Conservation (phyloP, 1,140 invertebrate species). For the Ceratina australensis region DNA sequence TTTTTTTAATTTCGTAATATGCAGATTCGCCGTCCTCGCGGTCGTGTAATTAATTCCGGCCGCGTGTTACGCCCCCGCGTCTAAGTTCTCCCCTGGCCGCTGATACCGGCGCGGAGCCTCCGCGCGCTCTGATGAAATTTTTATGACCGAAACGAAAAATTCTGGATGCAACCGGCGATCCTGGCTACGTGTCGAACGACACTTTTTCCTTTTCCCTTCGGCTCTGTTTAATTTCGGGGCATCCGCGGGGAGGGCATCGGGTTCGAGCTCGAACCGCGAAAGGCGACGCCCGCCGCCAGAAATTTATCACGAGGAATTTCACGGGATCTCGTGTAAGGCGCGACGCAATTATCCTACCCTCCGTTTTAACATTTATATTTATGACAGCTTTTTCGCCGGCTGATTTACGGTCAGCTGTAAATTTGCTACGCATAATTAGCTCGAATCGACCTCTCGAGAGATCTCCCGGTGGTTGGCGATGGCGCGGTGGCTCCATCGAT, state of each 20-base stretch:
- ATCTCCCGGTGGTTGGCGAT: neutral
- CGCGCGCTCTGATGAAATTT: slow-evolving; percentile 63
- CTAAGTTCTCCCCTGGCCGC: slow-evolving; percentile 20
- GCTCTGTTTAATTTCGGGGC: neutral
- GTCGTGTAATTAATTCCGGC: slow-evolving; percentile 67
- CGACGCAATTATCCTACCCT: slow-evolving; percentile 15
- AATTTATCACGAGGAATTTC: slow-evolving; percentile 12
- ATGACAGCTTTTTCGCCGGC: neutral
- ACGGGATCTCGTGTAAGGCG: neutral
- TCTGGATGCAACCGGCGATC: neutral
- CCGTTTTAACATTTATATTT: slow-evolving; percentile 19
- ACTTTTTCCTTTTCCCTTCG: neutral
- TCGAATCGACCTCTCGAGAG: neutral
- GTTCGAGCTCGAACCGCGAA: neutral
- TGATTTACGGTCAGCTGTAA: slow-evolving; percentile 26
- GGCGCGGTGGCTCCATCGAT: neutral
- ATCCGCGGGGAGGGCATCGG: no score
- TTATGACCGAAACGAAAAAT: slow-evolving; percentile 34
- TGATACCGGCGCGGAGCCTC: slow-evolving; percentile 20
- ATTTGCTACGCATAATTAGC: slow-evolving; percentile 32
- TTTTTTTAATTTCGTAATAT: slow-evolving; percentile 72
- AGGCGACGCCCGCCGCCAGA: neutral
- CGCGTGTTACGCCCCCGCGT: slow-evolving; percentile 56
- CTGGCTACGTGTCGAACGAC: neutral
- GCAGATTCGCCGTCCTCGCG: slow-evolving; percentile 63